Percentiles rank a stretch among this genome's conserved stretches.
Evolutionary conservation across 2,888 invertebrate species (phyloP).

Genomic region (Thelaira solivaga): DNA sequence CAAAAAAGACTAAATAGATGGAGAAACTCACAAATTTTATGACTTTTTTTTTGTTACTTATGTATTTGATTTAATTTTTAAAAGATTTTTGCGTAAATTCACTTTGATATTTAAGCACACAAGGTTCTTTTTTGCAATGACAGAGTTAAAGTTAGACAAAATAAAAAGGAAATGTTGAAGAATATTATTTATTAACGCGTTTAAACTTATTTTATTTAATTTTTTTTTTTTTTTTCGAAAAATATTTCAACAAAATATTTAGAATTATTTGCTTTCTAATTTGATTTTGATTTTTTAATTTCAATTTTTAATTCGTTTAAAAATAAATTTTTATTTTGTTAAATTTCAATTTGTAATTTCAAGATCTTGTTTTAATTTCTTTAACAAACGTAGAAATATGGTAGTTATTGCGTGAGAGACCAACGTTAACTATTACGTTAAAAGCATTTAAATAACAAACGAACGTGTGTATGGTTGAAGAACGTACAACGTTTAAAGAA

Average conservation of each 20-base stretch:
- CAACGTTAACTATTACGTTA: constrained; percentile 57
- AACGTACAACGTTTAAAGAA: constrained; percentile 59
- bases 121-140: not conserved
- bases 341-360: not conserved
- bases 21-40: constrained; percentile 46
- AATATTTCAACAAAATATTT: too few relatives aligned
- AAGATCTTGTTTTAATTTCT: not conserved
- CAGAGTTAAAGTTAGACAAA: not conserved
- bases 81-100: not conserved
- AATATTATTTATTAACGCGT: too few relatives aligned
- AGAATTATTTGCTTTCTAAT: too few relatives aligned
- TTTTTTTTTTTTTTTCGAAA: not conserved
- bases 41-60: not conserved
- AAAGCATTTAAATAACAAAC: constrained; percentile 51
- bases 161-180: not conserved
- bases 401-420: constrained; percentile 58
- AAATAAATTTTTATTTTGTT: not conserved
- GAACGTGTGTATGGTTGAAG: constrained; percentile 44
- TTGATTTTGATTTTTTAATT: not conserved
- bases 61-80: not conserved
- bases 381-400: constrained; percentile 33
- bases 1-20: not conserved
- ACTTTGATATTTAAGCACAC: constrained; percentile 7
- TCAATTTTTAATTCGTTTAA: not conserved
- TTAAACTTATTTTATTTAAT: not conserved